Conservation (phyloP, 2,797 vertebrate genomes). For the Fistularia commersonii region DNA sequence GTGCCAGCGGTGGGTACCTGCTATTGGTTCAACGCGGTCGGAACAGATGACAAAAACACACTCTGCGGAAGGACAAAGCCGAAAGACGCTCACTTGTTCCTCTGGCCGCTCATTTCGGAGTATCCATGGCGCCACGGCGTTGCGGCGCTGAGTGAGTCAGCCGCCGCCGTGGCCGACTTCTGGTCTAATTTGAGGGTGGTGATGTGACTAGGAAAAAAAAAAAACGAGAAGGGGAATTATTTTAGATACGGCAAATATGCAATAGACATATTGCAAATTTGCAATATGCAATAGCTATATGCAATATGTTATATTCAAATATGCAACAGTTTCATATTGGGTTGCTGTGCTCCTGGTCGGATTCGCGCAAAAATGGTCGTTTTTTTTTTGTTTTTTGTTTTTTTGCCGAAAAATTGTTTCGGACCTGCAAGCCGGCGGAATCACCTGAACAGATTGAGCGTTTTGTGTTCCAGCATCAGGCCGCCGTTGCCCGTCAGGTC, state of each 20-base stretch:
- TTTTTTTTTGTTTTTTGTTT: neutral
- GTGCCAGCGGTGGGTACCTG: no score
- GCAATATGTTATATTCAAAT: no score
- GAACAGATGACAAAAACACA: neutral
- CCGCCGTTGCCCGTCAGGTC: slow-evolving; percentile 91
- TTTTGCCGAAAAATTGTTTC: neutral
- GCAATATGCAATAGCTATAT: no score
- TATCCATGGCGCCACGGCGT: slow-evolving; percentile 88
- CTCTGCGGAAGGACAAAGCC: slow-evolving; percentile 4
- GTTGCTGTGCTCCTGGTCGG: neutral
- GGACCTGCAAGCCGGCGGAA: slow-evolving; percentile 11
- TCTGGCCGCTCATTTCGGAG: slow-evolving; percentile 93
- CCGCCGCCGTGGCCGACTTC: slow-evolving; percentile 74
- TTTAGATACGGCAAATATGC: neutral
- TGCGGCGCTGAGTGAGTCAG: slow-evolving; percentile 73
- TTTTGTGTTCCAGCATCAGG: slow-evolving; percentile 91
- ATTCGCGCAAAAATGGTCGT: no score
- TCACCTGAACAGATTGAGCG: slow-evolving; percentile 94
- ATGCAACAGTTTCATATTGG: no score
- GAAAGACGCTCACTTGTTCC: slow-evolving; percentile 86
- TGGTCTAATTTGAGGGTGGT: slow-evolving; percentile 92
- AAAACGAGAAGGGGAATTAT: slow-evolving; percentile 1
- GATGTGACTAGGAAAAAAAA: slow-evolving; percentile 80
- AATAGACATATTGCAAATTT: neutral
- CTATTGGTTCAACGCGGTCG: no score